Conservation (phyloP, 2,113 vertebrate species). For the Bubo scandiacus region DNA sequence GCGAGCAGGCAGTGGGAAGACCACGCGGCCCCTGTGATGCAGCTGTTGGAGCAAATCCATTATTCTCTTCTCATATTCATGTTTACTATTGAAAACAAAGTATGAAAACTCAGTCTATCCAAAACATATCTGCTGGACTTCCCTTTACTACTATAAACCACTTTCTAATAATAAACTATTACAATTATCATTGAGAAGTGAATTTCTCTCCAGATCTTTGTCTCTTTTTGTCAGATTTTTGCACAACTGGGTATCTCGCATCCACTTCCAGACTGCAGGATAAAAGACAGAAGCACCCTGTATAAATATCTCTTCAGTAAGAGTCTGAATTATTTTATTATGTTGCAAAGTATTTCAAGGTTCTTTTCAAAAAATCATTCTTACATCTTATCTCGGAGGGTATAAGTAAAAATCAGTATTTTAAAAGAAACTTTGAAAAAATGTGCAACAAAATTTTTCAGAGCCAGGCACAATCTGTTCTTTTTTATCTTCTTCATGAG, state of each 20-base stretch:
- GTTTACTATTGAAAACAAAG: background rate
- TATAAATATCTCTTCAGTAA: background rate
- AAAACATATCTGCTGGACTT: background rate
- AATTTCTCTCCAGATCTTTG: background rate
- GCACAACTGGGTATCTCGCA: background rate
- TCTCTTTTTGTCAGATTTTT: background rate
- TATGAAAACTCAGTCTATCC: background rate
- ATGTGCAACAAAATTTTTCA: background rate
- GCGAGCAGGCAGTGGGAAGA: background rate
- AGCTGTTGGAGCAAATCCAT: background rate
- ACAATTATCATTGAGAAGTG: background rate
- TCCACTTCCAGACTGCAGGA: background rate
- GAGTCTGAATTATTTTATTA: background rate
- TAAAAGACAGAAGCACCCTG: background rate
- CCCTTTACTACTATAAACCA: background rate
- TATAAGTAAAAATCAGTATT: background rate
- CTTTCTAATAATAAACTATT: background rate
- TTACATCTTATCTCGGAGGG: background rate
- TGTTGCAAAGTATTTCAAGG: background rate
- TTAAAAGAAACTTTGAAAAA: background rate
- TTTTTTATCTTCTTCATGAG: background rate
- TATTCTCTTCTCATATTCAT: background rate
- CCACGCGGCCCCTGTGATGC: background rate
- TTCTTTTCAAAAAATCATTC: slow-evolving; percentile 9
- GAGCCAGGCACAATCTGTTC: background rate